Evolutionary conservation across 2,888 invertebrate genomes (phyloP).

Genomic region (Lasioglossum malachurum): DNA sequence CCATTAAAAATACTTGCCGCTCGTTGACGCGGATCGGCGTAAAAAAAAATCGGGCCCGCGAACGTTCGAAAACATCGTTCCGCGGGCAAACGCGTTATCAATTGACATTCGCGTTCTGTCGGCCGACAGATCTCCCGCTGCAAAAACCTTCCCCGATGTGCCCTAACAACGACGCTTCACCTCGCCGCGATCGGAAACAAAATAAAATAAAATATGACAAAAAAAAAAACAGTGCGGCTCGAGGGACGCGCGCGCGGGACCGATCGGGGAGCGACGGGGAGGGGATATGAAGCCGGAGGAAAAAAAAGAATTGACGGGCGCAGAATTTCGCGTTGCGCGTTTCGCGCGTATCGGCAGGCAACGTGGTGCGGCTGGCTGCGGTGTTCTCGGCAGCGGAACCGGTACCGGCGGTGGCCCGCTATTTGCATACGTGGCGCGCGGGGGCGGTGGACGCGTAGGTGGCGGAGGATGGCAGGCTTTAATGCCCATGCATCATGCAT

Average conservation of each 20-base stretch:
- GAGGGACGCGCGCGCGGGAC: not conserved
- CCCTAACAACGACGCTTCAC: conserved; percentile 2
- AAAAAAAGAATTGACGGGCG: conserved; percentile 51
- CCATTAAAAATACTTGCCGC: not conserved
- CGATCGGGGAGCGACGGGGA: not conserved
- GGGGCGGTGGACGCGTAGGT: conserved; percentile 58
- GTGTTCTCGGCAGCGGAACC: conserved; percentile 59
- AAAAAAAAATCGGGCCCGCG: not conserved
- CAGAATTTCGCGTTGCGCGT: conserved; percentile 50
- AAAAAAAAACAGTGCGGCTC: not conserved
- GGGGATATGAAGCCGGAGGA: conserved; percentile 3
- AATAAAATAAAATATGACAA: not conserved
- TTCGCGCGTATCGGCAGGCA: conserved; percentile 57
- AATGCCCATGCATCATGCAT: conserved; percentile 85
- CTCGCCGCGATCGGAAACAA: conserved; percentile 9
- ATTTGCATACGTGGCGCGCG: conserved; percentile 81
- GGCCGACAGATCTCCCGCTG: conserved; percentile 32
- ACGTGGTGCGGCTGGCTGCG: conserved; percentile 49
- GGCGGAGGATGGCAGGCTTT: conserved; percentile 77
- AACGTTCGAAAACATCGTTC: not conserved
- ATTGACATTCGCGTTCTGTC: not conserved
- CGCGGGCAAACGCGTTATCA: not conserved
- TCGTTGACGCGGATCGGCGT: not conserved
- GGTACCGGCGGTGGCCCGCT: conserved; percentile 71
- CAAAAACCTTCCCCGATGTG: conserved; percentile 8